A percentile compares a stretch with the other conserved stretches of the same genome.
These are phyloP conservation scores for Pseudococcus viburni DNA, from an alignment of 2,888 invertebrate genomes.

Conservation along the genomic window DNA sequence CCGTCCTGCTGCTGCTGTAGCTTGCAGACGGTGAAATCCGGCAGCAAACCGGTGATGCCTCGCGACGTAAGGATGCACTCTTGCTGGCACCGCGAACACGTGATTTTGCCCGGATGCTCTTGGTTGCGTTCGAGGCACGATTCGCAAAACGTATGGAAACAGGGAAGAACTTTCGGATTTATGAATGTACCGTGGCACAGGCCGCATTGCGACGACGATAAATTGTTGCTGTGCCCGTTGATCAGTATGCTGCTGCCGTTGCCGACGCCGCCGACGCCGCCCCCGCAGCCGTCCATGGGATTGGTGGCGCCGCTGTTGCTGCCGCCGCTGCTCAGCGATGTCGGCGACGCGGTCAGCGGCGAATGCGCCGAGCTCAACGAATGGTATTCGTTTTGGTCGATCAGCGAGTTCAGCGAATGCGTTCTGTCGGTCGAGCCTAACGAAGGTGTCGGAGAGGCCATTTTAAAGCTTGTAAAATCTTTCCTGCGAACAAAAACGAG, in stretches of 20 bases:
- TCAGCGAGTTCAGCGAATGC: constrained; percentile 90
- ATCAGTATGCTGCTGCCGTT: constrained; percentile 56
- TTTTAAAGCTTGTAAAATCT: constrained; percentile 86
- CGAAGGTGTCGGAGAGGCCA: constrained; percentile 94
- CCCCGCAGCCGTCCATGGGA: constrained; percentile 43
- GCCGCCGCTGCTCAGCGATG: constrained; percentile 71
- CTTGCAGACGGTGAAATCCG: constrained; percentile 75
- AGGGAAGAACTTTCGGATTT: constrained; percentile 83
- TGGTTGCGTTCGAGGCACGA: constrained; percentile 81
- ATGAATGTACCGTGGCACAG: constrained; percentile 83
- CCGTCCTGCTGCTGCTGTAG: constrained; percentile 68
- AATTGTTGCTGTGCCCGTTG: constrained; percentile 67
- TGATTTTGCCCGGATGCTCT: constrained; percentile 80
- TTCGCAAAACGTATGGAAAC: constrained; percentile 89
- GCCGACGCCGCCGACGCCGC: constrained; percentile 28
- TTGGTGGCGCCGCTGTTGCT: constrained; percentile 69
- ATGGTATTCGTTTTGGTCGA: constrained; percentile 85
- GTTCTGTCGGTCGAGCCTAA: constrained; percentile 92
- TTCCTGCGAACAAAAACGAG: constrained; percentile 78
- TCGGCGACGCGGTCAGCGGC: constrained; percentile 81
- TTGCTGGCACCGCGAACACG: constrained; percentile 80
- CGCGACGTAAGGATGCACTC: constrained; percentile 74
- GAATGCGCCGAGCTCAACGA: constrained; percentile 76
- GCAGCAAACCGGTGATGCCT: constrained; percentile 79
- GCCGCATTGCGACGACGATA: constrained; percentile 68